These are phyloP conservation scores for Drosophila pallidifrons DNA, from an alignment of 1,140 invertebrate species.

Conservation along the genomic window DNA sequence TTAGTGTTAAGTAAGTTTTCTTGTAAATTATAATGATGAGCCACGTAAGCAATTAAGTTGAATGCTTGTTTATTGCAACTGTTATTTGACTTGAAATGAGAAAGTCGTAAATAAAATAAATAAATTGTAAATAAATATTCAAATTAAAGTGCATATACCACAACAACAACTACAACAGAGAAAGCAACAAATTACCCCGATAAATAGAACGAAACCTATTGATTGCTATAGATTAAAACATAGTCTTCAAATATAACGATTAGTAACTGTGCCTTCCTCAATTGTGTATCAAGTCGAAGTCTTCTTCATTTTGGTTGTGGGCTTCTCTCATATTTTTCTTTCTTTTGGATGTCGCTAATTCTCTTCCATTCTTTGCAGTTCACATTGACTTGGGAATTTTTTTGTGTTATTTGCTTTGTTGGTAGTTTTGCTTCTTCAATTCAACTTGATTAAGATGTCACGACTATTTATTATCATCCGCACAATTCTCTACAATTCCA, in stretches of 20 bases:
- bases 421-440: background rate
- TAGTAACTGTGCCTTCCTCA: constrained; percentile 73
- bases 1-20: constrained; percentile 78
- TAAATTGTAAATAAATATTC: constrained; percentile 80
- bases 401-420: background rate
- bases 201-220: constrained; percentile 54
- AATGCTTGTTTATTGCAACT: constrained; percentile 82
- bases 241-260: constrained; percentile 63
- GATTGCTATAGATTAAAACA: constrained; percentile 62
- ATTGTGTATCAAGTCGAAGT: constrained; percentile 37
- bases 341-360: constrained; percentile 1
- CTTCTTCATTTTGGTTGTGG: constrained; percentile 33
- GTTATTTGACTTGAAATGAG: constrained; percentile 75
- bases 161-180: constrained; percentile 47
- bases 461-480: background rate
- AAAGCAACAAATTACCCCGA: constrained; percentile 43
- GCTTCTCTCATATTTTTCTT: background rate
- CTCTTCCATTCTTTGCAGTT: background rate
- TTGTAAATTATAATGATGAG: constrained; percentile 82
- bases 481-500: background rate
- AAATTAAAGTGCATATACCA: constrained; percentile 69
- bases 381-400: background rate
- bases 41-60: constrained; percentile 78
- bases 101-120: constrained; percentile 76
- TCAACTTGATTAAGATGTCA: background rate